Base-by-base conservation (phyloP, 1,140 invertebrate genomes). In the Antheraea mylitta region DNA sequence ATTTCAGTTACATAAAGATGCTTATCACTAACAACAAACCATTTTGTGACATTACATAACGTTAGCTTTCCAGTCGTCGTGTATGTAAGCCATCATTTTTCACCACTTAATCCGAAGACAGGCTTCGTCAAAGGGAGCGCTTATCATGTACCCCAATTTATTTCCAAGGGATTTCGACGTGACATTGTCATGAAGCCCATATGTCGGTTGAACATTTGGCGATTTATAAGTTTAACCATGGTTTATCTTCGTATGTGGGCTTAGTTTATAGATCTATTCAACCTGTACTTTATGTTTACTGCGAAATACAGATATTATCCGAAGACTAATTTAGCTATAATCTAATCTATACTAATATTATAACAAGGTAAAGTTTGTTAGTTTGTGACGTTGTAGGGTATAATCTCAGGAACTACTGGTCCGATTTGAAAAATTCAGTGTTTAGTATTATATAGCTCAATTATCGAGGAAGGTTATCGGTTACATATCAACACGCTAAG, bases 101-200 rank as follows among this genome's bases (percentile, higher is more conserved):
- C 89, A 90, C 82, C 70, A 72, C 83, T 82, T 91, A 91, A 91
- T 91, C 89, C 87, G 79, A 82, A 86, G 85, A 87, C 86, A 80
- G 78, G 71, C 69, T 80, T 89, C 87, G 89, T 91, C 87, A 90
- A 90, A 90, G 86, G 85, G 85, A 85, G 76, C 87, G 89, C 89
- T 90, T 90, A 90, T 90, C 87, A 81, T 77, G 72, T 72, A 71
- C 75, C 83, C 80, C 83, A 89, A 91, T 91, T 91, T 91, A 90
- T 91, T 87, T 89, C 80, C 74, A 74, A 68, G 76, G 86, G 81
- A 85, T 86, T 84, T 80, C 69, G 76, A 80, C 81, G 80, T 82
- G 79, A 73, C 77, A 73, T 86, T 80, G 45, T 82, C 83, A 83
- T 79, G 48, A 58, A 18, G 42, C 42, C 18, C 62, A 37, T 42